Evolutionary conservation across 2,113 vertebrate species (phyloP).

Genomic region (Aplodontia rufa): DNA sequence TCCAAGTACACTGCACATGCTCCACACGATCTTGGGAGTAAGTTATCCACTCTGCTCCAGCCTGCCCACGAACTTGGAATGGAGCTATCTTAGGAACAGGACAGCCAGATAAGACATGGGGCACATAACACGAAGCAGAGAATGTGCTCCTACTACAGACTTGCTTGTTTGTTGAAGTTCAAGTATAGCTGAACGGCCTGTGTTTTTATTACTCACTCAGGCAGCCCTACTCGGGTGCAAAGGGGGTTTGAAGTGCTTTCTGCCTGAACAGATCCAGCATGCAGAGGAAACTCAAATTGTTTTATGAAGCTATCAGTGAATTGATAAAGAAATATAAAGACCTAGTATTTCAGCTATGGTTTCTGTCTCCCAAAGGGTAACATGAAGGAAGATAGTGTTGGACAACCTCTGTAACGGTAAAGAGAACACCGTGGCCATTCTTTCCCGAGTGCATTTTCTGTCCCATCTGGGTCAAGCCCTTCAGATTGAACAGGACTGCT

Average conservation of each 20-base stretch:
- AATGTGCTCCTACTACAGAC: neutral
- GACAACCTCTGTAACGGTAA: neutral
- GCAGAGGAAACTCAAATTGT: neutral
- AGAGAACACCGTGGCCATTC: neutral
- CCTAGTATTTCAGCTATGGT: neutral
- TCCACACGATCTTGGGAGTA: neutral
- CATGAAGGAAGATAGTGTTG: neutral
- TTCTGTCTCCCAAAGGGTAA: neutral
- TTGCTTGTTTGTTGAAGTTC: neutral
- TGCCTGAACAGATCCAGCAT: neutral
- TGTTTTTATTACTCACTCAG: neutral
- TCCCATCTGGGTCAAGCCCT: neutral
- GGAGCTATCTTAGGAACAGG: neutral
- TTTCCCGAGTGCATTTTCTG: accelerated
- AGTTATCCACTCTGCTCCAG: neutral
- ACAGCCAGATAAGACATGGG: neutral
- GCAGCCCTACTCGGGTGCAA: neutral
- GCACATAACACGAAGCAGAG: neutral
- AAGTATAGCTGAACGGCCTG: neutral
- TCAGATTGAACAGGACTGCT: neutral
- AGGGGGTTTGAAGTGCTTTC: neutral
- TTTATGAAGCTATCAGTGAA: neutral
- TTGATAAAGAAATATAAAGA: neutral
- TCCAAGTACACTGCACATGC: neutral
- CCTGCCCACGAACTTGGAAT: neutral